phyloP scores from a whole-genome alignment of 1,140 invertebrate genomes.

The Hylaeus anthracinus region DNA sequence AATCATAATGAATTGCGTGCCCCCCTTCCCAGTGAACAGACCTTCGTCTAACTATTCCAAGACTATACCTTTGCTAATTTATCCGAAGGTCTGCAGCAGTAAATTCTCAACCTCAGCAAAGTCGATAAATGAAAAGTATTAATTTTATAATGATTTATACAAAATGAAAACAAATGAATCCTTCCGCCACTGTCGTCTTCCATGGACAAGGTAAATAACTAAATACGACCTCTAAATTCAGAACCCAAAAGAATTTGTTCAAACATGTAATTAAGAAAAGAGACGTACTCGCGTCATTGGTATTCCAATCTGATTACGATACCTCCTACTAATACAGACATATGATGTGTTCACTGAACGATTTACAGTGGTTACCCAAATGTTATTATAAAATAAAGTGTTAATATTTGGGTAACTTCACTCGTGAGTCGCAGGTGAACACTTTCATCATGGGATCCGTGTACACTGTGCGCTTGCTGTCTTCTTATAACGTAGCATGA shows the following conservation, averaged over 20 bases:
- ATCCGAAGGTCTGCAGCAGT: no score
- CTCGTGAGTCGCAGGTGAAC: neutral
- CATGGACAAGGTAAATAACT: no score
- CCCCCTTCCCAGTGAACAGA: neutral
- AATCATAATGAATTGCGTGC: neutral
- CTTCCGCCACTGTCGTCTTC: no score
- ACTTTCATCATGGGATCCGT: constrained; percentile 12
- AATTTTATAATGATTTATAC: no score
- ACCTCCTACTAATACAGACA: neutral
- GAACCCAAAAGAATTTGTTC: no score
- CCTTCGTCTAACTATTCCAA: neutral
- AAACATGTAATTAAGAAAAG: neutral
- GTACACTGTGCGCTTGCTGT: constrained; percentile 49
- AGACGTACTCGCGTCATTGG: neutral
- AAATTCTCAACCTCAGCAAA: no score
- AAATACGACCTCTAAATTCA: neutral
- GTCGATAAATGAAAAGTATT: no score
- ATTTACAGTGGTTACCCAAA: no score
- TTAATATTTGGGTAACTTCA: no score
- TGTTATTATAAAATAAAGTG: no score
- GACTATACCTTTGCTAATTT: neutral
- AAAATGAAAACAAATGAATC: neutral
- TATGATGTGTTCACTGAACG: neutral
- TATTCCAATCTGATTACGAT: constrained; percentile 7
- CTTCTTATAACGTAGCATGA: constrained; percentile 61